Evolutionary conservation across 2,113 vertebrate species (phyloP).

Genomic region (Clarias magur): DNA sequence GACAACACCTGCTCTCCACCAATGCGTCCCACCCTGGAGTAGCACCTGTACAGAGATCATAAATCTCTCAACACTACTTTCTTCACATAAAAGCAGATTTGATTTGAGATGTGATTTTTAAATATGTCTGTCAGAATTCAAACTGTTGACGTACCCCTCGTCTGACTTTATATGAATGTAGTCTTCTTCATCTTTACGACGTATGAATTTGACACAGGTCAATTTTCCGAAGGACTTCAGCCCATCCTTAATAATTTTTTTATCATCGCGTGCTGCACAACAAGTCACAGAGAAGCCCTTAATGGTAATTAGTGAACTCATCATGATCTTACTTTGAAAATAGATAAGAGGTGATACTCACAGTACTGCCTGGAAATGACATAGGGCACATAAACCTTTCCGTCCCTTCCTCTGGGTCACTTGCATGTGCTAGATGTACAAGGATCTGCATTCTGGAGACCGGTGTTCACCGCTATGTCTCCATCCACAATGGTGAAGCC

Average conservation of each 20-base stretch:
- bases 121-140: not conserved
- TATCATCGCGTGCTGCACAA: conserved; percentile 55
- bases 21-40: conserved; percentile 42
- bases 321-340: not conserved
- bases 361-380: conserved; percentile 29
- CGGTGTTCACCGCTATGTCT: conserved; percentile 45
- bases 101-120: not conserved
- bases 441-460: conserved; percentile 53
- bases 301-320: not conserved
- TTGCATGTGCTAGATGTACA: conserved; percentile 52
- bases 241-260: conserved; percentile 23
- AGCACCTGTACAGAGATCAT: conserved; percentile 46
- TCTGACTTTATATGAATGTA: conserved; percentile 66
- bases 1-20: conserved; percentile 53
- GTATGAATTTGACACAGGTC: conserved; percentile 69
- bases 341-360: conserved; percentile 14
- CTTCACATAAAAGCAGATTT: no score
- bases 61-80: not conserved
- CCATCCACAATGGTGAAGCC: conserved; percentile 34
- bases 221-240: conserved; percentile 58
- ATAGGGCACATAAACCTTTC: conserved; percentile 40
- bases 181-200: conserved; percentile 38
- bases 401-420: conserved; percentile 4
- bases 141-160: conserved; percentile 57
- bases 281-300: not conserved